A percentile compares a stretch with the other conserved stretches of the same genome.
Conservation (phyloP, 2,888 invertebrate species). For the Cheilosia scutellata region DNA sequence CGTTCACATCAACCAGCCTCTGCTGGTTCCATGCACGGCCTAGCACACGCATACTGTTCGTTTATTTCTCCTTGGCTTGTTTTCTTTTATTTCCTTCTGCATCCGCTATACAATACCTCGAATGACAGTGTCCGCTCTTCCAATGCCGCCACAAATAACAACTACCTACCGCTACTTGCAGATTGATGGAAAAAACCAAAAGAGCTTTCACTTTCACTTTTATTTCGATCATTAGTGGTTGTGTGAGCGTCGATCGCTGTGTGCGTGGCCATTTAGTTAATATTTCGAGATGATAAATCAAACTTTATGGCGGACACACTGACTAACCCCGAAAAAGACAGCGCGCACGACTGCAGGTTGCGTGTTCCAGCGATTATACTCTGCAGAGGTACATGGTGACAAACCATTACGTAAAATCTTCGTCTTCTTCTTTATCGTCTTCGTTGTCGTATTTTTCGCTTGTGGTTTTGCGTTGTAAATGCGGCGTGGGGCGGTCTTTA, state of each 20-base stretch:
- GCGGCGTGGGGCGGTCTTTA: constrained; percentile 7
- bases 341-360: constrained; percentile 20
- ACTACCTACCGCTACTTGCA: not conserved
- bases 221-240: constrained; percentile 28
- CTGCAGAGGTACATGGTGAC: constrained; percentile 15
- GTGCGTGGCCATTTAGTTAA: constrained; percentile 1
- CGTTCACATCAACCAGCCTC: not conserved
- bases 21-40: constrained; percentile 43
- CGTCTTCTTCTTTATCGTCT: constrained; percentile 11
- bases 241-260: constrained; percentile 8
- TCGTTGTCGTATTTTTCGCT: not conserved
- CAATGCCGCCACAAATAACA: constrained; percentile 37
- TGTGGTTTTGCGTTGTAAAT: not conserved
- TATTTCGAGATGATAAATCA: constrained; percentile 46
- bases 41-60: constrained; percentile 36
- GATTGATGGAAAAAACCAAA: constrained; percentile 29
- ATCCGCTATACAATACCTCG: constrained; percentile 39
- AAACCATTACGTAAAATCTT: constrained; percentile 61
- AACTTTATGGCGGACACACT: constrained; percentile 47
- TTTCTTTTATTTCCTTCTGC: constrained; percentile 26
- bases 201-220: constrained; percentile 76
- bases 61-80: constrained; percentile 27
- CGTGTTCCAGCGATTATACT: constrained; percentile 48
- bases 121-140: constrained; percentile 53
- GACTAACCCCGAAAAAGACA: constrained; percentile 51